Evolutionary conservation across 2,888 invertebrate genomes (phyloP), one percentile per base, ranked within the genome.

Genomic region (Dioctria rufipes): DNA sequence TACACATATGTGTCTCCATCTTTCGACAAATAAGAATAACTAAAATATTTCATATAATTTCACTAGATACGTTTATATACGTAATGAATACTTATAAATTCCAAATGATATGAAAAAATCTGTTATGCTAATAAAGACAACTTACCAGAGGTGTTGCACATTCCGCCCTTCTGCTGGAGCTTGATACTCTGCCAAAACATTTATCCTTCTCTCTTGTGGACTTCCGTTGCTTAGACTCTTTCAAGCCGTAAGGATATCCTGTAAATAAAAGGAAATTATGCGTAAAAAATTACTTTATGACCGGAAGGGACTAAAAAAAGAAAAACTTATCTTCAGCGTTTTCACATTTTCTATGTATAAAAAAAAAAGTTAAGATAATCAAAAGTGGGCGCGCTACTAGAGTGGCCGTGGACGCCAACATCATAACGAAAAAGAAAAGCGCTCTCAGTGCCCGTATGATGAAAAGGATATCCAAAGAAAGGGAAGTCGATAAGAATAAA

Each of bases 81-180:
- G 25, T 25, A 25, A 25, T 25, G 25, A 25, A 25, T 25, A 25
- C 2, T 2, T 25, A 25, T 25, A 25, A 25, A 25, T 25, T 25
- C 0, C 25, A 25, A 25, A 25, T 25, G 25, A 25, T 25, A 25
- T 25, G 25, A 25, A 25, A 25, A 25, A 25, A 25, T 25, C 25
- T 25, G 25, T 25, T 25, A 25, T 25, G 25, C 25, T 25, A 25
- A 25, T 25, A 25, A 25, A 25, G 25, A 25, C n/a, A 11, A 51
- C 73, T 80, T 80, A 80, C 80, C 80, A 80, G 51, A 37, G 80
- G 73, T 37, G 80, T 73, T 61, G 80, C 49, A 25, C 80, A 80
- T 25, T 80, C 80, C 11, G 46, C 43, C 49, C 40, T 51, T 51
- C 80, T 25, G 25, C 25, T 71, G 43, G 71, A 5, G 39, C 11